A percentile compares a stretch with the other conserved stretches of the same genome.
Conservation (phyloP, 2,797 vertebrate species). For the Scomberomorus guttatus region DNA sequence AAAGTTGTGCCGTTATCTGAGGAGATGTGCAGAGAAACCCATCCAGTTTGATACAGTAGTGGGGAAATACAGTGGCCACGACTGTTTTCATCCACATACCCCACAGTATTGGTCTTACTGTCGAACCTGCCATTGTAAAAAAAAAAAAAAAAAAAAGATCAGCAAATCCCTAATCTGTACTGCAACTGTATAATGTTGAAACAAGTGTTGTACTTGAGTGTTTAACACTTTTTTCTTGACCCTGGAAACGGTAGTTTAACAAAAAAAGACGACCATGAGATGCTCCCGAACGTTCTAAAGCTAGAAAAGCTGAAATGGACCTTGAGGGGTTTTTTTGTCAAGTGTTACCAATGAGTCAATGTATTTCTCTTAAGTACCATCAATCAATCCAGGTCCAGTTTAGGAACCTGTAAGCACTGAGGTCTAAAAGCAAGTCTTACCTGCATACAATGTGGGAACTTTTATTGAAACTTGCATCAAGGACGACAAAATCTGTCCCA, state of each 20-base stretch:
- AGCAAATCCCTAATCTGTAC: background rate
- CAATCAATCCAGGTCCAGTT: background rate
- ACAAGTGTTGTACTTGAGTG: background rate
- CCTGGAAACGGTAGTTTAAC: too few species aligned
- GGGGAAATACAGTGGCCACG: constrained; percentile 92
- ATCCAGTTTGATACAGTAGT: constrained; percentile 90
- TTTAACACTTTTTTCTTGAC: background rate
- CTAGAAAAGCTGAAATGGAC: background rate
- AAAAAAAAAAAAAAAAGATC: background rate
- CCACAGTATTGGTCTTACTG: constrained; percentile 76
- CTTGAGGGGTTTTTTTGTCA: background rate
- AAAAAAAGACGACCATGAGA: too few species aligned
- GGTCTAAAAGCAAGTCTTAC: constrained; percentile 68
- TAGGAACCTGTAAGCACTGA: background rate
- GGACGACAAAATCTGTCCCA: constrained; percentile 89
- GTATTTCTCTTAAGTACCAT: background rate
- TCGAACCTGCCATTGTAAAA: constrained; percentile 85
- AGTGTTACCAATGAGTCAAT: background rate
- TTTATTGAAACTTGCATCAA: constrained; percentile 66
- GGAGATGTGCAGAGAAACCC: constrained; percentile 89
- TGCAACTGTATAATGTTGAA: background rate
- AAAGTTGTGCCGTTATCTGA: constrained; percentile 83
- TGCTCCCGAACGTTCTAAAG: background rate
- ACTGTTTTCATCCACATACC: constrained; percentile 82
- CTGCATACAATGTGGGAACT: constrained; percentile 86